A percentile compares a stretch with the other conserved stretches of the same genome.
phyloP scores from a whole-genome alignment of 2,797 vertebrate species.

The Platalea minor region DNA sequence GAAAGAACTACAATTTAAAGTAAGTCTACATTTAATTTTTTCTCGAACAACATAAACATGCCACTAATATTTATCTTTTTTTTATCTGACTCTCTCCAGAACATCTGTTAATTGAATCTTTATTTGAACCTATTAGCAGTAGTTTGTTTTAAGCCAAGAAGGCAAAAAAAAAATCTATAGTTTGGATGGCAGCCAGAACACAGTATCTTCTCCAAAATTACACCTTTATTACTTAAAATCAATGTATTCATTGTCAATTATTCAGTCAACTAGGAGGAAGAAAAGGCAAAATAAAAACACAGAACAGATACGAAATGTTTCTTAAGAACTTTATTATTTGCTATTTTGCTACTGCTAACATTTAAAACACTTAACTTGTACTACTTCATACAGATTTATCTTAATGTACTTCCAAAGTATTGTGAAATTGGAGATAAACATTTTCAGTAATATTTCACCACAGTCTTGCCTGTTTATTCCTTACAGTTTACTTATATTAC shows the following conservation, averaged over 20 bases:
- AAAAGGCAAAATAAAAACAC: neutral
- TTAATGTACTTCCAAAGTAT: neutral
- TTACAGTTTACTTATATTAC: neutral
- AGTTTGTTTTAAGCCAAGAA: neutral
- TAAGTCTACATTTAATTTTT: neutral
- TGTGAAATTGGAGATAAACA: neutral
- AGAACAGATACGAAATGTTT: neutral
- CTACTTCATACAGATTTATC: neutral
- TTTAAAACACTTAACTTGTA: neutral
- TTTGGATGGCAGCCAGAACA: neutral
- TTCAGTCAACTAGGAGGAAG: neutral
- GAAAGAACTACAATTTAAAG: neutral
- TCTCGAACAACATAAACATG: neutral
- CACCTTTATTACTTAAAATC: neutral
- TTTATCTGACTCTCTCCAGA: neutral
- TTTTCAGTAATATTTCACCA: neutral
- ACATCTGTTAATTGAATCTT: constrained; percentile 27
- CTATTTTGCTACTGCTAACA: neutral
- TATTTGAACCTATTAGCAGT: constrained; percentile 2
- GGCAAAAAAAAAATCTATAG: neutral
- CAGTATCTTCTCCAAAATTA: neutral
- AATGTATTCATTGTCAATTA: neutral
- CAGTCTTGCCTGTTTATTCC: neutral
- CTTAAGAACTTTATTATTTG: neutral
- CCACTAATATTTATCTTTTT: constrained; percentile 19